Conservation (phyloP, 2,113 vertebrate genomes). For the Cheilinus undulatus region DNA sequence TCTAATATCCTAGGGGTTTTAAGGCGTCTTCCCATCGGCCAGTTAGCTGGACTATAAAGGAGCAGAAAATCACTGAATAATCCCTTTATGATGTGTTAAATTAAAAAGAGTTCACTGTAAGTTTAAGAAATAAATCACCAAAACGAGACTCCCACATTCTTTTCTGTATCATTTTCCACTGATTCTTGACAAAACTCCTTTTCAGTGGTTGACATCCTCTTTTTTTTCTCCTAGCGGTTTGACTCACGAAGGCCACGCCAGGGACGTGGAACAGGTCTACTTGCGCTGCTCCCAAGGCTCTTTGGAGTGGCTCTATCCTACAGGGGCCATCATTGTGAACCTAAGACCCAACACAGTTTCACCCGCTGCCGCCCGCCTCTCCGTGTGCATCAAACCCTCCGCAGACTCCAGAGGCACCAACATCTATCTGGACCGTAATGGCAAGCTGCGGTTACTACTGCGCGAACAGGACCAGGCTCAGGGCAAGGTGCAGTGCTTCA, state of each 20-base stretch:
- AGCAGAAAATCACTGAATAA: constrained; percentile 45
- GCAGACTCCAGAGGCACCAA: constrained; percentile 91
- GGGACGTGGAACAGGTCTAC: constrained; percentile 98
- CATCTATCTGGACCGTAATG: constrained; percentile 96
- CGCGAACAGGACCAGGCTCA: constrained; percentile 84
- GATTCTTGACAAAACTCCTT: background rate
- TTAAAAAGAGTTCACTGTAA: background rate
- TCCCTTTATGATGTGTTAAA: constrained; percentile 34
- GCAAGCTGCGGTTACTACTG: constrained; percentile 91
- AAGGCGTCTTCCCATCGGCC: constrained; percentile 56
- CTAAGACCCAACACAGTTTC: constrained; percentile 91
- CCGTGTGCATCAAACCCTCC: constrained; percentile 94
- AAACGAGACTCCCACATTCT: background rate
- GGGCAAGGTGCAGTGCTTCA: constrained; percentile 89
- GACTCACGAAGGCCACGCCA: constrained; percentile 92
- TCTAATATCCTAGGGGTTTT: constrained; percentile 55
- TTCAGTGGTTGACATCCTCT: background rate
- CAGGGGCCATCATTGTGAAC: constrained; percentile 95
- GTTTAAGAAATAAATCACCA: background rate
- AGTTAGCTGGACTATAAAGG: constrained; percentile 39
- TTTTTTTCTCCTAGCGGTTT: constrained; percentile 86
- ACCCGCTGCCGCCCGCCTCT: constrained; percentile 85
- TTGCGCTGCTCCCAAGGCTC: constrained; percentile 93
- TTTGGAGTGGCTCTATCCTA: constrained; percentile 97
- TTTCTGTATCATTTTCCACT: background rate